Base-by-base conservation (phyloP, 2,888 invertebrate species). In the Autographa gamma region DNA sequence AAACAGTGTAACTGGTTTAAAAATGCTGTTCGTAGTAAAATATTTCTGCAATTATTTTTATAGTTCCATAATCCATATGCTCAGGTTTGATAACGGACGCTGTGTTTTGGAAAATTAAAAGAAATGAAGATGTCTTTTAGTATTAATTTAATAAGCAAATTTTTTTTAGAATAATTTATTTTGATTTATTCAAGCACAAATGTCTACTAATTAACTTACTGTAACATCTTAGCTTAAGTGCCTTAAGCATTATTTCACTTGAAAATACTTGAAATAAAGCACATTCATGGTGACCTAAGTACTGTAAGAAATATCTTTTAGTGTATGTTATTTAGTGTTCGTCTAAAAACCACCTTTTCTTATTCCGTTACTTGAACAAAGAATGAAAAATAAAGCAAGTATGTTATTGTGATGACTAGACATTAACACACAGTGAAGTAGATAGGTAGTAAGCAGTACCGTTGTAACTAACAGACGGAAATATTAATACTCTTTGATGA, bases 391-490 rank as follows among this genome's bases (percentile, higher is more conserved):
- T 72, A 77, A 80, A 77, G 63, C 66, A 73, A 66, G 59, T 65
- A 74, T 66, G 48, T 58, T 65, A 69, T 79, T 70, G 67, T 70
- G 69, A 76, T 64, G 66, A 62, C 60, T 31, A 59, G 59, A 31
- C 64, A 71, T 63, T 77, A 63, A 69, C 61, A 69, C 66, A 69
- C 66, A 56, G 62, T 67, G 61, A 66, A 25, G 71, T 56, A 48
- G 48, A 48, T 48, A 48, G 16, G 48, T 48, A 69, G 64, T 65
- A 63, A 70, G 68, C 60, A 67, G 74, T 83, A 71, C 82, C 85
- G 83, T 85, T 85, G 77, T 63, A 74, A 79, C 59, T 59, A 77
- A 74, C 85, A 77, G 74, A 81, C 85, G 77, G 79, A 83, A 84
- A 83, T 83, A 83, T 77, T 85, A 85, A 85, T 83, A 79, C 69